Evolutionary conservation across 2,113 vertebrate species (phyloP).

Genomic region (Mustela lutreola): DNA sequence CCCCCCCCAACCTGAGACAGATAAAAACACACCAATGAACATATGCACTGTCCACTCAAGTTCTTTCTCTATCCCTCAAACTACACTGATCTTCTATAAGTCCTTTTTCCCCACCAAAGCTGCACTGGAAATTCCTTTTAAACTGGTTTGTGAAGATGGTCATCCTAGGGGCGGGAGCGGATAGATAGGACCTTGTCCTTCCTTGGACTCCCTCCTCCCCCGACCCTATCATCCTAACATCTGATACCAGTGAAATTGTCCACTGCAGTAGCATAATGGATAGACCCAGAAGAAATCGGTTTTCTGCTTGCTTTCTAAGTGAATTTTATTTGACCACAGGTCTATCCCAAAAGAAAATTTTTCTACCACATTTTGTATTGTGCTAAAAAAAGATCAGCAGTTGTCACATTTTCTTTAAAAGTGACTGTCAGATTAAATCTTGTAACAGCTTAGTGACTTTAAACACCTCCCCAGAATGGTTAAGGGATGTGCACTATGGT

Average conservation of each 20-base stretch:
- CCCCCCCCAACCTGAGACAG: neutral
- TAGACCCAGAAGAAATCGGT: slow-evolving; percentile 26
- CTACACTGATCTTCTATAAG: neutral
- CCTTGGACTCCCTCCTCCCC: neutral
- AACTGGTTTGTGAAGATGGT: neutral
- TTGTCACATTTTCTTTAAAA: neutral
- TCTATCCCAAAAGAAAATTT: neutral
- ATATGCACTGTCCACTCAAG: neutral
- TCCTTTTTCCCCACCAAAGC: neutral
- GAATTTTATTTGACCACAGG: slow-evolving; percentile 59
- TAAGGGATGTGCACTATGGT: neutral
- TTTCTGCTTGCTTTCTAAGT: slow-evolving; percentile 34
- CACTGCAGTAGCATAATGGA: neutral
- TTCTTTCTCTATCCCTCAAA: neutral
- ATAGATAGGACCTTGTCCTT: neutral
- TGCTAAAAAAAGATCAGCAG: slow-evolving; percentile 25
- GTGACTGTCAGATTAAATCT: neutral
- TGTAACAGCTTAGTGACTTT: slow-evolving; percentile 12
- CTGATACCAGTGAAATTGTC: neutral
- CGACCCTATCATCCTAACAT: neutral
- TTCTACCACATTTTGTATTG: slow-evolving; percentile 42
- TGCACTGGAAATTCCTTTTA: slow-evolving; percentile 36
- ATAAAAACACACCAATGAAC: neutral
- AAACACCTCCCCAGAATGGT: neutral
- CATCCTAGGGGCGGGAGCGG: neutral